phyloP scores from a whole-genome alignment of 2,888 invertebrate species.

The Hyposoter dolosus region DNA sequence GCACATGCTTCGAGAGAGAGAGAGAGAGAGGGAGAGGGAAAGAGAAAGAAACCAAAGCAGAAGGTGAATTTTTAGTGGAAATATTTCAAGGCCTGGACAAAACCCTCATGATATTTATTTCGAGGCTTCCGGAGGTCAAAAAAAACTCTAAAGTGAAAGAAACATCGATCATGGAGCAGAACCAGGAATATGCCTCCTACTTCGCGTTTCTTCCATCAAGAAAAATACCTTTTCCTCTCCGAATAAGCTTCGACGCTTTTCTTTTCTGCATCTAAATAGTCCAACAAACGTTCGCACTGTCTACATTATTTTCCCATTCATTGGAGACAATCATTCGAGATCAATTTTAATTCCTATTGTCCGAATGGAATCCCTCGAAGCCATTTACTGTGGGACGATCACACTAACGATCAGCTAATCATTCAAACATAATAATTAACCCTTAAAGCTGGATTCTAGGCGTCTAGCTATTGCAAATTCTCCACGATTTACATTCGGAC shows the following conservation, averaged over 20 bases:
- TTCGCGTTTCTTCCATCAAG: constrained; percentile 19
- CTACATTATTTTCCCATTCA: not conserved
- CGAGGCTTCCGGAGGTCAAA: constrained; percentile 54
- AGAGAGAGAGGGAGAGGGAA: too few species aligned
- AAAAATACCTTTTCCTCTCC: constrained; percentile 4
- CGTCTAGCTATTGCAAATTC: too few species aligned
- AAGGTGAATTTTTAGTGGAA: constrained; percentile 41
- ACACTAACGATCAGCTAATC: not conserved
- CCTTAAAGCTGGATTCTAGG: too few species aligned
- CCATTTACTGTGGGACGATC: not conserved
- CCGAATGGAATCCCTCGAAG: not conserved
- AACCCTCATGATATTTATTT: constrained; percentile 41
- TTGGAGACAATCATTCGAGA: not conserved
- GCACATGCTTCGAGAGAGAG: constrained; percentile 42
- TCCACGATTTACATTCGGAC: too few species aligned
- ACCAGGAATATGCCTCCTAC: constrained; percentile 31
- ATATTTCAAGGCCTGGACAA: constrained; percentile 22
- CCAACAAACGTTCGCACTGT: not conserved
- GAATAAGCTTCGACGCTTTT: not conserved
- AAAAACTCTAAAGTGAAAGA: constrained; percentile 41
- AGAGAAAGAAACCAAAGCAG: constrained; percentile 12
- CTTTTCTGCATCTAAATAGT: not conserved
- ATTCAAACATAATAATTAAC: too few species aligned
- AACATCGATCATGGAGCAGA: constrained; percentile 62
- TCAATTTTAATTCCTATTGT: not conserved